Conservation (phyloP, 53 echinoderm and acorn worm genomes). For the Mesocentrotus franciscanus region DNA sequence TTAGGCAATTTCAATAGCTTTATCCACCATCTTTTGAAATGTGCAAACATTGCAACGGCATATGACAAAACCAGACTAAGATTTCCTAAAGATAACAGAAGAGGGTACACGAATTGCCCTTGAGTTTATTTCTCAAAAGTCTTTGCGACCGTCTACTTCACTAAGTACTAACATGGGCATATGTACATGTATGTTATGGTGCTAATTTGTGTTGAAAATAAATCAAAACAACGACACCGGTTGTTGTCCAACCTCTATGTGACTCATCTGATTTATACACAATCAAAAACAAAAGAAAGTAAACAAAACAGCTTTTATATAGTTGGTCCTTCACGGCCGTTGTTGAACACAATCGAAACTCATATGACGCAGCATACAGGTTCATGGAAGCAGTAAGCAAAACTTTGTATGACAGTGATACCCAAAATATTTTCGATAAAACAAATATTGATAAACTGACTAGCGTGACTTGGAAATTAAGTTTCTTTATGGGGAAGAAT, state of each 20-base stretch:
- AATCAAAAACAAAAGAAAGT: conserved; percentile 5
- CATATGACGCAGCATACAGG: background rate
- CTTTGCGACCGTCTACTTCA: too few relatives aligned
- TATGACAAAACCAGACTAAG: too few relatives aligned
- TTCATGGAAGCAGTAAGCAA: background rate
- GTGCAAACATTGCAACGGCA: too few relatives aligned
- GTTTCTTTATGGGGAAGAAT: background rate
- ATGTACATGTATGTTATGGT: too few relatives aligned
- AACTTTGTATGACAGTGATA: background rate
- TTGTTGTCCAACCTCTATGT: conserved; percentile 23
- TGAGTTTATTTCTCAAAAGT: too few relatives aligned
- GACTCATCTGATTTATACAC: background rate
- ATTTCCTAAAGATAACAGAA: too few relatives aligned
- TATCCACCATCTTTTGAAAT: too few relatives aligned
- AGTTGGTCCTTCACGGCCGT: background rate
- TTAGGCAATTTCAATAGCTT: too few relatives aligned
- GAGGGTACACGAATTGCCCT: too few relatives aligned
- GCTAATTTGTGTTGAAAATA: background rate
- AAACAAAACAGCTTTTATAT: background rate
- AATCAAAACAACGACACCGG: background rate
- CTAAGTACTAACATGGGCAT: too few relatives aligned
- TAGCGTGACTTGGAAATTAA: background rate
- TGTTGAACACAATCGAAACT: background rate
- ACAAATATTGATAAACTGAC: conserved; percentile 36
- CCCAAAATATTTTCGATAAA: background rate